A percentile compares a stretch with the other conserved stretches of the same genome.
These are phyloP conservation scores for Masnerella sp. DNA, from an alignment of 2,888 invertebrate genomes.

Conservation along the genomic window DNA sequence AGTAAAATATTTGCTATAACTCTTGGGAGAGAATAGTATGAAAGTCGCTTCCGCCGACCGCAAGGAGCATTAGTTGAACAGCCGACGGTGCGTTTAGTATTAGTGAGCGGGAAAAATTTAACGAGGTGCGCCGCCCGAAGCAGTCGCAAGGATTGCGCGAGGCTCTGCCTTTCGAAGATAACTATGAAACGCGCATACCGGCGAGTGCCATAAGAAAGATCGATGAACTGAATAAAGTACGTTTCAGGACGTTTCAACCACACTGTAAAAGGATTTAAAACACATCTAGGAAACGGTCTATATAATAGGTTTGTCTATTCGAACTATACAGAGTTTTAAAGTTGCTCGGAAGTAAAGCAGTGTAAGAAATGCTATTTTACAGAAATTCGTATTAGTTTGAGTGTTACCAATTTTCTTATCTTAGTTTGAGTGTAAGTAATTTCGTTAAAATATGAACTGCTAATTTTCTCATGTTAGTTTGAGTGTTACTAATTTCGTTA, in stretches of 20 bases:
- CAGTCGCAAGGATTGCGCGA: slow-evolving; percentile 14
- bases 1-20: too few relatives aligned
- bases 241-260: not conserved
- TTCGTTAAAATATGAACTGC: too few relatives aligned
- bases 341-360: too few relatives aligned
- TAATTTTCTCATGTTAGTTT: too few relatives aligned
- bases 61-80: not conserved
- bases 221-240: slow-evolving; percentile 16
- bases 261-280: not conserved
- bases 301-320: too few relatives aligned
- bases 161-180: slow-evolving; percentile 7
- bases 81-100: not conserved
- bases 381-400: too few relatives aligned
- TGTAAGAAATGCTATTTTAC: too few relatives aligned
- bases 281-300: not conserved
- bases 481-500: too few relatives aligned
- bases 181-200: not conserved
- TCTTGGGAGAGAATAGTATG: too few relatives aligned
- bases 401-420: too few relatives aligned
- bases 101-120: slow-evolving; percentile 7
- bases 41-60: not conserved
- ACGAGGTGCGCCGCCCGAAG: slow-evolving; percentile 21
- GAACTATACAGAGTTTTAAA: too few relatives aligned
- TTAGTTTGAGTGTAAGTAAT: too few relatives aligned
- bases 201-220: slow-evolving; percentile 17